Conservation (phyloP, 2,888 invertebrate genomes). For the Lissocephala sabroskyi region DNA sequence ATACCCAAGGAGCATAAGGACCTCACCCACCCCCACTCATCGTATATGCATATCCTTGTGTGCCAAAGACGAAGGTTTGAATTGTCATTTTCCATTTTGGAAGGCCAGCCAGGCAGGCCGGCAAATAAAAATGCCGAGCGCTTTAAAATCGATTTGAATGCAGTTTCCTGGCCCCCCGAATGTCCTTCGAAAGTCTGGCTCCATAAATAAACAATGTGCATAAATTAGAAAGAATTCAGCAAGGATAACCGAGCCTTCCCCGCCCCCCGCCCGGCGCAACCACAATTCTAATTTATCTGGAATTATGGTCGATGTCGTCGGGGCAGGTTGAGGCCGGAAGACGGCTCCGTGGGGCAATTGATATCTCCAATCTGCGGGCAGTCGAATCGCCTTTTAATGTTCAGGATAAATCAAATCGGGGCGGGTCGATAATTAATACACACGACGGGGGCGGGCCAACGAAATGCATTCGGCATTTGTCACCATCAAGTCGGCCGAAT, state of each 20-base stretch:
- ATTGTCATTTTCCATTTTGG: slow-evolving; percentile 28
- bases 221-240: slow-evolving; percentile 47
- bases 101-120: neutral
- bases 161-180: slow-evolving; percentile 12
- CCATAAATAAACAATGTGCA: slow-evolving; percentile 40
- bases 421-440: too few species aligned
- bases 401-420: too few species aligned
- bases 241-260: neutral
- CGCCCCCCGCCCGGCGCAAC: neutral
- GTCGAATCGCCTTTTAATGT: too few species aligned
- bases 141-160: slow-evolving; percentile 38
- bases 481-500: too few species aligned
- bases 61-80: slow-evolving; percentile 17
- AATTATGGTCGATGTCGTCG: slow-evolving; percentile 16
- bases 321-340: too few species aligned
- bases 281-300: slow-evolving; percentile 37
- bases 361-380: too few species aligned
- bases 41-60: slow-evolving; percentile 10
- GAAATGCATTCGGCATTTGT: too few species aligned
- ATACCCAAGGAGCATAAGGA: slow-evolving; percentile 39
- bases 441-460: too few species aligned
- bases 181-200: slow-evolving; percentile 25
- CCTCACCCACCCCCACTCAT: neutral
- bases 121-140: slow-evolving; percentile 6
- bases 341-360: too few species aligned